These are phyloP conservation scores for Hassar affinis DNA, from an alignment of 2,113 vertebrate species.

Conservation along the genomic window DNA sequence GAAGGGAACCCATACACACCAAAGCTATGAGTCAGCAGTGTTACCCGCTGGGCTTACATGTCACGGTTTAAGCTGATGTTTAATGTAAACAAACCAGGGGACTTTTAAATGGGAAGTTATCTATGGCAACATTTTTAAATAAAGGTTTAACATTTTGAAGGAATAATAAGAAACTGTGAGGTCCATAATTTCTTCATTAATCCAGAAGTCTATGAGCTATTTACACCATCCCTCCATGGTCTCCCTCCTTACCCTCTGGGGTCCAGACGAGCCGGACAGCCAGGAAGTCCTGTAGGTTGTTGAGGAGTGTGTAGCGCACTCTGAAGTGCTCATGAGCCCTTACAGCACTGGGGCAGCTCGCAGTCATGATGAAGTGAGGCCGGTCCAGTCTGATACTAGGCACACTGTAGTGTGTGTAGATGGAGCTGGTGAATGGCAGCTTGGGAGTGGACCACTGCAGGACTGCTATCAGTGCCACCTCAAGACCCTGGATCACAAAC, in stretches of 20 bases:
- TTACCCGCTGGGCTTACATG: neutral
- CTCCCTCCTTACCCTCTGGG: constrained; percentile 72
- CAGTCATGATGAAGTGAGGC: constrained; percentile 90
- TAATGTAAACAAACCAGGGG: neutral
- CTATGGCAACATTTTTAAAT: neutral
- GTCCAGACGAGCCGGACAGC: constrained; percentile 92
- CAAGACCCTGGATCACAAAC: constrained; percentile 77
- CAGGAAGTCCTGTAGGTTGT: constrained; percentile 93
- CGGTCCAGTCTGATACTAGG: constrained; percentile 87
- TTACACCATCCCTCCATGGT: neutral
- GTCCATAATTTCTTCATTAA: neutral
- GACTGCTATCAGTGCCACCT: constrained; percentile 88
- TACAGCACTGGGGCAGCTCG: constrained; percentile 84
- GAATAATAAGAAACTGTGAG: neutral
- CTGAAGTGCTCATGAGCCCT: constrained; percentile 80
- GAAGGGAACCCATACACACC: neutral
- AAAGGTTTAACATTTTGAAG: neutral
- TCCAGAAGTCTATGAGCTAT: neutral
- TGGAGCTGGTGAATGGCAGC: constrained; percentile 87
- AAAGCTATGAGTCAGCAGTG: neutral
- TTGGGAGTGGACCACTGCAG: constrained; percentile 91
- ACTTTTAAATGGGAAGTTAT: neutral
- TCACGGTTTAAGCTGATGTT: neutral
- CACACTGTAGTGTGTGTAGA: constrained; percentile 91
- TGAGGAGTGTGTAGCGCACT: constrained; percentile 89